Conservation (phyloP, 92 coral and sea anemone genomes). For the Porites divaricata region DNA sequence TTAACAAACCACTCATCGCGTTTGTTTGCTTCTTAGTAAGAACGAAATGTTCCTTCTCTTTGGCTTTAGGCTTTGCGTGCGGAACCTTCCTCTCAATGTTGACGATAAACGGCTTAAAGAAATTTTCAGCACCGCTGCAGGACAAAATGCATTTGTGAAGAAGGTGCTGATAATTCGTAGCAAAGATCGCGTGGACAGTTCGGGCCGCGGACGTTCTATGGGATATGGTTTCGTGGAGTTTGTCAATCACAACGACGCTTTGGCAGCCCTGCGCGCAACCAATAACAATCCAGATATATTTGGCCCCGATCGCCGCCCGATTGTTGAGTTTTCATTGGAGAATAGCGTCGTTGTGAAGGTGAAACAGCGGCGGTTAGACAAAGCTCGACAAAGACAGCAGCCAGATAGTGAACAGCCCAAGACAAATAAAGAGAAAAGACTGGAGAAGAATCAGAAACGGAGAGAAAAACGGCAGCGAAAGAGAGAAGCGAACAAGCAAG, state of each 20-base stretch:
- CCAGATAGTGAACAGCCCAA: slow-evolving; percentile 31
- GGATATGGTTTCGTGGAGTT: slow-evolving; percentile 96
- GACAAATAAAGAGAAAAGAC: slow-evolving; percentile 80
- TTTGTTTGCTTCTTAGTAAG: no score
- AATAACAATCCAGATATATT: slow-evolving; percentile 91
- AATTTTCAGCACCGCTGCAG: slow-evolving; percentile 70
- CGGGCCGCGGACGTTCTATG: slow-evolving; percentile 83
- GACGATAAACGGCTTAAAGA: slow-evolving; percentile 71
- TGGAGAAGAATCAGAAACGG: slow-evolving; percentile 56
- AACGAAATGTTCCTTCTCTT: background rate
- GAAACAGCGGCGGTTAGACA: slow-evolving; percentile 71
- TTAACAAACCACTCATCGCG: no score
- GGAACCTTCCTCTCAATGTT: slow-evolving; percentile 84
- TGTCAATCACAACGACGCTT: slow-evolving; percentile 81
- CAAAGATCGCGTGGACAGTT: slow-evolving; percentile 84
- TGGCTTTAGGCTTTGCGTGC: slow-evolving; percentile 80
- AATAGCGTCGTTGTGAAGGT: slow-evolving; percentile 89
- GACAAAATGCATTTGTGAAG: slow-evolving; percentile 57
- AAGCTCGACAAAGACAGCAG: slow-evolving; percentile 55
- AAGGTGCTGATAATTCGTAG: slow-evolving; percentile 85
- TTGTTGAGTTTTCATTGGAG: slow-evolving; percentile 94
- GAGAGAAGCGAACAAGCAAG: slow-evolving; percentile 46
- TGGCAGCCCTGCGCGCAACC: slow-evolving; percentile 83
- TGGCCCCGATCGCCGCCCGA: slow-evolving; percentile 93
- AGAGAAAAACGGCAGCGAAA: slow-evolving; percentile 70